Evolutionary conservation across 2,113 vertebrate species (phyloP).

Genomic region (Chunga burmeisteri): DNA sequence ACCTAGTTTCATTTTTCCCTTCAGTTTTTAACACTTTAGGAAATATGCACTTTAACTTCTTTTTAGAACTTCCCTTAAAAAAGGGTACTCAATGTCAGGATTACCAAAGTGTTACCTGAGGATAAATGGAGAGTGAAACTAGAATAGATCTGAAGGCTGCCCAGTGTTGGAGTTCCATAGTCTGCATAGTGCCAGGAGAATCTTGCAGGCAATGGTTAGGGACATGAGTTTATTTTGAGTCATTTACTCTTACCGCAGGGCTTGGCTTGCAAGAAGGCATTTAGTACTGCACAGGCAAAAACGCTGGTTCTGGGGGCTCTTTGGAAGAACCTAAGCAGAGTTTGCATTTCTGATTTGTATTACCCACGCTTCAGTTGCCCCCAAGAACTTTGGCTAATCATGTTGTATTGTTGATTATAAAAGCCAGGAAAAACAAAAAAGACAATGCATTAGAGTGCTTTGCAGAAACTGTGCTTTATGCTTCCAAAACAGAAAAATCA

Average conservation of each 20-base stretch:
- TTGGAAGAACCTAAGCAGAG: neutral
- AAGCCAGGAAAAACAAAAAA: neutral
- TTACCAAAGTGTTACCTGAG: neutral
- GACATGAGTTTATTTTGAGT: neutral
- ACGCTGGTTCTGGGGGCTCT: neutral
- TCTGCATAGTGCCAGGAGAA: neutral
- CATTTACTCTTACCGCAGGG: neutral
- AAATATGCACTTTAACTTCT: neutral
- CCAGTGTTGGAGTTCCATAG: neutral
- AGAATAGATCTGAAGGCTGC: neutral
- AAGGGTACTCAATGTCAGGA: neutral
- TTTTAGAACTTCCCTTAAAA: neutral
- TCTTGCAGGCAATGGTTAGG: neutral
- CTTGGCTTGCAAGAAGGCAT: neutral
- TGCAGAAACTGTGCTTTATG: neutral
- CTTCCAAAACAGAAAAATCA: neutral
- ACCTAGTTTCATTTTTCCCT: neutral
- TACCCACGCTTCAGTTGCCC: neutral
- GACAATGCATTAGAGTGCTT: neutral
- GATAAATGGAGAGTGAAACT: neutral
- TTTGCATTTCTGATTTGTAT: constrained; percentile 14
- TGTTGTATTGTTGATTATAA: neutral
- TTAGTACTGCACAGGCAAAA: neutral
- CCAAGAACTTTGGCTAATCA: constrained; percentile 7
- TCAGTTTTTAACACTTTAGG: neutral